Evolutionary conservation across 2,888 invertebrate species (phyloP), one percentile per base, ranked within the genome.

Genomic region (Nineta flava): DNA sequence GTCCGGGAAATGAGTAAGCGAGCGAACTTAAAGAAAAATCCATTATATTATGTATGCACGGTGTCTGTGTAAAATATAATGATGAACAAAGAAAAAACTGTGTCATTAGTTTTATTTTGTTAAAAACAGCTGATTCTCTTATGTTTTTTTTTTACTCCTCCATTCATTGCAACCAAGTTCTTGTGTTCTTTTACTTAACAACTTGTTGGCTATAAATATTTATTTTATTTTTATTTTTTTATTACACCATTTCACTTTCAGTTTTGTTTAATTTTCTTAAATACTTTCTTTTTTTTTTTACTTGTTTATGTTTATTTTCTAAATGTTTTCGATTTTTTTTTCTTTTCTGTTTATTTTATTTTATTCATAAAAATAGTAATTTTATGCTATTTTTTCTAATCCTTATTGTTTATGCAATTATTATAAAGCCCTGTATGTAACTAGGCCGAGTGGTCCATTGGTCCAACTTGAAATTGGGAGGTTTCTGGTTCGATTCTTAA

Each of bases 51-150:
- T 38, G 38, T 38, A 38, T 38, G 38, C 38, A 38, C 15, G 38
- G 38, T 38, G 38, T 38, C 38, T 38, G 38, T 38, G 38, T 38
- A 38, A 38, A 38, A 38, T 38, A 38, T 38, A 38, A 17, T 21
- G n/a, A 44, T 21, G 44, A 44, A 26, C 44, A 44, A 44, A 19
- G 13, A 19, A 26, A 26, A 44, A 44, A 44, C 44, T 44, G 44
- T 44, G 44, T 44, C 44, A 44, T 44, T 44, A 44, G 44, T 44
- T 44, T 44, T 44, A 44, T 44, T 44, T 21, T 38, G 38, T 38
- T 21, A 44, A 26, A 15, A 44, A 44, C 44, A 44, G 44, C 44
- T 44, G 44, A 44, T 44, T 44, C 19, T 26, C 15, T 26, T 26
- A 26, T 26, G 7, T 26, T 3, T 26, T 26, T 26, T 26, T 26